These are phyloP conservation scores for Crypturellus undulatus DNA, from an alignment of 2,113 vertebrate species.

Conservation along the genomic window DNA sequence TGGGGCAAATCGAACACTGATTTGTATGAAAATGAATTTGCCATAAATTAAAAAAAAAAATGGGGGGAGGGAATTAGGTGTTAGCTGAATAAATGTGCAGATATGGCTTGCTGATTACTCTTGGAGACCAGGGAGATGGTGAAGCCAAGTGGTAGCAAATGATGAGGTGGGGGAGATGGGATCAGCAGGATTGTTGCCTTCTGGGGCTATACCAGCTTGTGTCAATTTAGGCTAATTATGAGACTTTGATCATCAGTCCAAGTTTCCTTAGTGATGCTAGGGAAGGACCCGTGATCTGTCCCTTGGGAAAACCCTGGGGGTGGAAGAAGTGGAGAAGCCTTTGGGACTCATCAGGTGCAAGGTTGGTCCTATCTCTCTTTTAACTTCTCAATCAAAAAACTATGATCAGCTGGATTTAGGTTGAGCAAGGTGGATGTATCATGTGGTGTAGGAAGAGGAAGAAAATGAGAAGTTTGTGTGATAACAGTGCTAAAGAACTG, in stretches of 20 bases:
- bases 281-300: too few species aligned
- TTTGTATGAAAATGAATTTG: background rate
- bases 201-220: background rate
- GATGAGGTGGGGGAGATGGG: background rate
- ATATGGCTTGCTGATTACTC: background rate
- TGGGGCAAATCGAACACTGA: background rate
- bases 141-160: background rate
- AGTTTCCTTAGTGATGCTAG: background rate
- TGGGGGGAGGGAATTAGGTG: background rate
- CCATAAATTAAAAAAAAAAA: background rate
- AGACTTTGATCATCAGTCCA: background rate
- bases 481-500: background rate
- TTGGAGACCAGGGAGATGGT: background rate
- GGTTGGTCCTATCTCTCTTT: background rate
- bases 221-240: background rate
- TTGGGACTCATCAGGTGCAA: background rate
- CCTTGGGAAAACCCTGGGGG: background rate
- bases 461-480: background rate
- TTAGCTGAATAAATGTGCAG: background rate
- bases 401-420: background rate
- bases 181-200: background rate
- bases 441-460: background rate
- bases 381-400: background rate
- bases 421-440: background rate
- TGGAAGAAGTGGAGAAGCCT: background rate